Evolutionary conservation across 2,797 vertebrate genomes (phyloP), one percentile per base, ranked within the genome.

Genomic region (Chromobotia macracanthus): DNA sequence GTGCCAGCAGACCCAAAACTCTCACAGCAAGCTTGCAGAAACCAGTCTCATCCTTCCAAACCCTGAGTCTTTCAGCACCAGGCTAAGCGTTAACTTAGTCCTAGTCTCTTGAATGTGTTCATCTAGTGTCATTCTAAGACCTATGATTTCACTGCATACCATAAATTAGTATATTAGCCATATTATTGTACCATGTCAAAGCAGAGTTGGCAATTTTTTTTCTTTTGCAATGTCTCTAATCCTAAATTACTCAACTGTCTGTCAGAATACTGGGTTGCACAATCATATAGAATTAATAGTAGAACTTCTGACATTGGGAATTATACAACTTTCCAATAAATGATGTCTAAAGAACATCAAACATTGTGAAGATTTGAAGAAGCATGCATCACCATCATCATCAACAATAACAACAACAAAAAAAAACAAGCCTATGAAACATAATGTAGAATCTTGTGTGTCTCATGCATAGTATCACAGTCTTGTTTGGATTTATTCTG

Each of bases 61-160:
- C 38, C 63, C 55, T 63, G 56, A 2, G 12, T 21, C 63, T 73
- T 21, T 80, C 71, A 74, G 41, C 78, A 80, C 60, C 46, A 58
- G 19, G 9, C 63, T 73, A 31, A 66, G 38, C 61, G 67, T 18
- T 41, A 82, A 80, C 86, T 72, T 51, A 56, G 69, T 41, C 66
- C 50, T 56, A 44, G 23, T 8, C 61, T 21, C 25, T n/a, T 46
- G 25, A 38, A 28, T 16, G 51, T 7, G n/a, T 73, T 21, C 9
- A 28, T 79, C 28, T 19, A 53, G 46, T 53, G 13, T 73, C 50
- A 66, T 73, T 58, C 71, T 66, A 80, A 85, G 80, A 74, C 50
- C 71, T 77, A 91, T 91, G 86, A 92, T 83, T 77, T 90, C 89
- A 91, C 67, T 76, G 81, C 84, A 80, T 86, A 82, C 86, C 84